phyloP scores from a whole-genome alignment of 1,140 invertebrate genomes.

The Pseudomyrmex cubaensis region DNA sequence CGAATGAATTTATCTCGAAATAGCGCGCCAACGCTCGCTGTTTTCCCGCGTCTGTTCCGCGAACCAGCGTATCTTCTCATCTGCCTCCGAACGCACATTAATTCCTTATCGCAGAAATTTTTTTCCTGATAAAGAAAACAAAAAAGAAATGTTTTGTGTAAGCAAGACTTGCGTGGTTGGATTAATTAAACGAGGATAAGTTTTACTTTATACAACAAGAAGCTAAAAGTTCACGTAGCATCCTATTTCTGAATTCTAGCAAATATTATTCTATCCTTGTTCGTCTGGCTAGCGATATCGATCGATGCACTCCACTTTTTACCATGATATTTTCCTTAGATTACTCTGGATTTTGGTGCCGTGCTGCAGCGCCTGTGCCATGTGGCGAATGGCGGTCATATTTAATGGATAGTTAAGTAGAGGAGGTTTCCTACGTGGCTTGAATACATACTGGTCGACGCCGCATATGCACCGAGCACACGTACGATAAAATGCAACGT shows the following conservation, averaged over 20 bases:
- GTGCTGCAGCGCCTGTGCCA: conserved; percentile 16
- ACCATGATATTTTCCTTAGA: conserved; percentile 73
- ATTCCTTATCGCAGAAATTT: conserved; percentile 48
- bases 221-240: background rate
- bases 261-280: conserved; percentile 53
- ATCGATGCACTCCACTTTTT: conserved; percentile 68
- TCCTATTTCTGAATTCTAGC: conserved; percentile 11
- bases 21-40: conserved; percentile 46
- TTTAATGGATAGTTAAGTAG: conserved; percentile 84
- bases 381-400: conserved; percentile 70
- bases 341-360: conserved; percentile 67
- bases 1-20: conserved; percentile 61
- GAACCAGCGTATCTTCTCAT: conserved; percentile 32
- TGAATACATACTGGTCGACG: conserved; percentile 77
- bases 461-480: conserved; percentile 73
- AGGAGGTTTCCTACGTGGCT: conserved; percentile 79
- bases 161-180: conserved; percentile 18
- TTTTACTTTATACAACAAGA: background rate
- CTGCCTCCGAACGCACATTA: conserved; percentile 49
- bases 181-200: conserved; percentile 25
- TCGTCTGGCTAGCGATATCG: conserved; percentile 54
- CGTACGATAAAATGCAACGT: conserved; percentile 36
- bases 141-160: background rate
- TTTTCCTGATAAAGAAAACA: background rate
- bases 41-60: conserved; percentile 22